A percentile compares a stretch with the other conserved stretches of the same genome.
These are phyloP conservation scores for Atractosteus spatula DNA, from an alignment of 2,113 vertebrate species.

Conservation along the genomic window DNA sequence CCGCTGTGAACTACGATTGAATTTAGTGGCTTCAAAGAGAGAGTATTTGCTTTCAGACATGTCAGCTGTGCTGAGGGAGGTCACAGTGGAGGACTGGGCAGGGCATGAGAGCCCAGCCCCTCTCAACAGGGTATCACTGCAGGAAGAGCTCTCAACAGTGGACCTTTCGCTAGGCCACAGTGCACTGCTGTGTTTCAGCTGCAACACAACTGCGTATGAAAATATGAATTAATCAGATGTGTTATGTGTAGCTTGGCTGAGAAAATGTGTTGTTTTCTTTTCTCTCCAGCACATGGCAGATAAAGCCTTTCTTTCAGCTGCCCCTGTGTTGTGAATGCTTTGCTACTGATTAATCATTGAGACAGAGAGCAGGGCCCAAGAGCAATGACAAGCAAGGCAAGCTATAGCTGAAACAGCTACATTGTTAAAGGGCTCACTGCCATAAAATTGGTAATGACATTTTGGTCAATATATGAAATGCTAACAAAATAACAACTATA, in stretches of 20 bases:
- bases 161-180: not conserved
- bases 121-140: not conserved
- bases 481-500: conserved; percentile 26
- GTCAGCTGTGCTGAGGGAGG: not conserved
- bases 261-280: conserved; percentile 45
- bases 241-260: conserved; percentile 17
- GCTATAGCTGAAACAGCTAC: conserved; percentile 25
- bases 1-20: not conserved
- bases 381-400: conserved; percentile 28
- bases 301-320: conserved; percentile 48
- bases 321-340: conserved; percentile 8
- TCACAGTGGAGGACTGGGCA: not conserved
- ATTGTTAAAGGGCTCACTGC: conserved; percentile 22
- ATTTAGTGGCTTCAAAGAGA: not conserved
- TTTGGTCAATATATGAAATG: conserved; percentile 23
- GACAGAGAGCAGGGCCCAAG: conserved; percentile 31
- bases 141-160: not conserved
- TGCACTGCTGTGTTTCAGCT: not conserved
- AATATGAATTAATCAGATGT: conserved; percentile 1
- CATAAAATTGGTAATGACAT: conserved; percentile 18
- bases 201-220: not conserved
- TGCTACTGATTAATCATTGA: conserved; percentile 43
- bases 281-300: conserved; percentile 23
- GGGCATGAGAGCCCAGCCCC: not conserved
- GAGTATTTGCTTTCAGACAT: conserved; percentile 5